Conservation (phyloP, 2,113 vertebrate species). For the Panthera tigris region DNA sequence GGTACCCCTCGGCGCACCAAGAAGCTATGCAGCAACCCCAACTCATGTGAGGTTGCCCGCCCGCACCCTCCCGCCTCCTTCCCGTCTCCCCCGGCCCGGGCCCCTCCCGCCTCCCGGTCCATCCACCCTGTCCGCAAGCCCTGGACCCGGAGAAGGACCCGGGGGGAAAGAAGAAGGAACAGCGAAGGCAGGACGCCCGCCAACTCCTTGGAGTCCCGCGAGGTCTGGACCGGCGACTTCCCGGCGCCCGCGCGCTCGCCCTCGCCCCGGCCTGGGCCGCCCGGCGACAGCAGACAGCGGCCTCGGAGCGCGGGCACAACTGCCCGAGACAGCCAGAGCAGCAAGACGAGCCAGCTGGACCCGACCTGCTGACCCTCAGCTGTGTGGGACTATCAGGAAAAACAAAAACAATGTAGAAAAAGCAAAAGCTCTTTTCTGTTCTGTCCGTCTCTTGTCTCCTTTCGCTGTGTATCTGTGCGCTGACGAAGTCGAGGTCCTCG, state of each 20-base stretch:
- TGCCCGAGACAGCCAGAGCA: conserved; percentile 34
- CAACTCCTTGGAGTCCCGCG: conserved; percentile 7
- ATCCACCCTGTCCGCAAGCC: conserved; percentile 44
- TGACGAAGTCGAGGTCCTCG: conserved; percentile 85
- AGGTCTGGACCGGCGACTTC: not conserved
- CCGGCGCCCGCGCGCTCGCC: not conserved
- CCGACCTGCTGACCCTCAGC: conserved; percentile 77
- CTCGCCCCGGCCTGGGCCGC: not conserved
- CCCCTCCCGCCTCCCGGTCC: conserved; percentile 53
- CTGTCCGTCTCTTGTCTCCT: conserved; percentile 81
- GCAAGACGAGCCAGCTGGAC: not conserved
- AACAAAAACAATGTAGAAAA: conserved; percentile 77
- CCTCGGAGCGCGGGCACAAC: conserved; percentile 68
- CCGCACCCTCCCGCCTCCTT: conserved; percentile 45
- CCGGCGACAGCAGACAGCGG: conserved; percentile 68
- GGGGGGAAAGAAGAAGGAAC: conserved; percentile 38
- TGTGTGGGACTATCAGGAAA: conserved; percentile 86
- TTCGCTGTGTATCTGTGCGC: conserved; percentile 81
- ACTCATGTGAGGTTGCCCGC: conserved; percentile 92
- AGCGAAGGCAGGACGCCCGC: conserved; percentile 62
- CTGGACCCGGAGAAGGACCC: conserved; percentile 44
- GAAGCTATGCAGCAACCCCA: conserved; percentile 99
- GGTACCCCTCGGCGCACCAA: conserved; percentile 98
- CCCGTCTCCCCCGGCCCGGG: conserved; percentile 25
- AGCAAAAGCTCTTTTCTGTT: conserved; percentile 84